Evolutionary conservation across 2,113 vertebrate genomes (phyloP), one percentile per base, ranked within the genome.

Genomic region (Sinosuthora webbiana): DNA sequence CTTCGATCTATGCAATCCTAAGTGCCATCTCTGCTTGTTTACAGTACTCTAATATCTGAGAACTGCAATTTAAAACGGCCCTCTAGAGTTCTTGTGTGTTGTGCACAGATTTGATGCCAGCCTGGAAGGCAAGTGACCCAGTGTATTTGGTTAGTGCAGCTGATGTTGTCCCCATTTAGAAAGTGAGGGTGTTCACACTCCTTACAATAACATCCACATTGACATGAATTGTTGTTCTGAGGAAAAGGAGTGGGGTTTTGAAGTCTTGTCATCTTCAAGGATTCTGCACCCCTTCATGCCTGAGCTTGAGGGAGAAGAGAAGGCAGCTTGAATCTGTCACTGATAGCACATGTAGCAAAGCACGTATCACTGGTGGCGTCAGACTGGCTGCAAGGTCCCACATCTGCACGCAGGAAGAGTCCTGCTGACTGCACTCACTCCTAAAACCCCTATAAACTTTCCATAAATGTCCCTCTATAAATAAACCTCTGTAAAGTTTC

Each of bases 351-450:
- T 53, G 42, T 60, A 57, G 56, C 65, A 78, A 53, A 67, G 15
- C 24, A 25, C 1, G 0, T 15, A 7, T 8, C 3, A 11, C 45
- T 47, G 12, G 1, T 17, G 18, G 45, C 15, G 42, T 64, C 50
- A 52, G 60, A 15, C 50, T 68, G 37, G 14, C n/a, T 65, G 53
- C 41, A 33, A 15, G 47, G 41, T 67, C 41, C 76, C 39, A 30
- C 22, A 5, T 0, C 1, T 17, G 28, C 45, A 39, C 17, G 21
- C 16, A 16, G 69, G 25, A 49, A 56, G 49, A 37, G 50, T 53
- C 39, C 20, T 4, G 5, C 63, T 62, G 71, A 18, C 53, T 42
- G 25, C 16, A 42, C 17, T 39, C 0, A 0, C 55, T 87, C 13
- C 42, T 45, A n/a, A 71, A 70, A 6, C 18, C 14, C 14, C 80